A percentile compares a stretch with the other conserved stretches of the same genome.
Conservation (phyloP, 1,140 invertebrate genomes). For the Nephotettix cincticeps region DNA sequence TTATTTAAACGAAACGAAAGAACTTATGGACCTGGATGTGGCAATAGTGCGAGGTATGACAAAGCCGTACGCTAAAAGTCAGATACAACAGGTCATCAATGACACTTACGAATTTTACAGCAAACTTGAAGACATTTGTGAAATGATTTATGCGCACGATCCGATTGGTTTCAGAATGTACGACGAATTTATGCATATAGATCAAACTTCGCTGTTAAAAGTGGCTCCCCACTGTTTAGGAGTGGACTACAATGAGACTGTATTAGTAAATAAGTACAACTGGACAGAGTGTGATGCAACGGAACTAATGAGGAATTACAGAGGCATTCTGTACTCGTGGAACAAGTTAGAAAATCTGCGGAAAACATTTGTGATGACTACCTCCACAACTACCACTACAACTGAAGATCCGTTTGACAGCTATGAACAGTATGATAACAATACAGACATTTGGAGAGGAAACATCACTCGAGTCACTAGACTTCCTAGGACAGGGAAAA, state of each 20-base stretch:
- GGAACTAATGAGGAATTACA: no score
- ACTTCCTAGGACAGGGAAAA: background rate
- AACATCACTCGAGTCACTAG: background rate
- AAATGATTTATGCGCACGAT: background rate
- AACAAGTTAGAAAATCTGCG: background rate
- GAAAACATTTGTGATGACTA: background rate
- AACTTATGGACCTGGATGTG: background rate
- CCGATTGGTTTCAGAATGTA: background rate
- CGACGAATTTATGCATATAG: slow-evolving; percentile 8
- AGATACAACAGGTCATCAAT: background rate
- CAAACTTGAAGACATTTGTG: slow-evolving; percentile 6
- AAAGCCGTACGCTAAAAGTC: slow-evolving; percentile 1
- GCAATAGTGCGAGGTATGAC: background rate
- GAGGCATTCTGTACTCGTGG: no score
- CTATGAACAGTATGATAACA: no score
- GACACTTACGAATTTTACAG: slow-evolving; percentile 9
- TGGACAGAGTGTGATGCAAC: background rate
- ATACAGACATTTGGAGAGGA: background rate
- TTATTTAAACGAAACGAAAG: background rate
- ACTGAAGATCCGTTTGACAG: no score
- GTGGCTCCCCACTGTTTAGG: background rate
- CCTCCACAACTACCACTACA: no score
- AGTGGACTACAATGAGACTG: background rate
- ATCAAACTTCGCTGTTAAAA: background rate
- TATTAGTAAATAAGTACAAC: background rate